Conservation (phyloP, 2,113 vertebrate genomes). For the Sinocyclocheilus rhinocerous region DNA sequence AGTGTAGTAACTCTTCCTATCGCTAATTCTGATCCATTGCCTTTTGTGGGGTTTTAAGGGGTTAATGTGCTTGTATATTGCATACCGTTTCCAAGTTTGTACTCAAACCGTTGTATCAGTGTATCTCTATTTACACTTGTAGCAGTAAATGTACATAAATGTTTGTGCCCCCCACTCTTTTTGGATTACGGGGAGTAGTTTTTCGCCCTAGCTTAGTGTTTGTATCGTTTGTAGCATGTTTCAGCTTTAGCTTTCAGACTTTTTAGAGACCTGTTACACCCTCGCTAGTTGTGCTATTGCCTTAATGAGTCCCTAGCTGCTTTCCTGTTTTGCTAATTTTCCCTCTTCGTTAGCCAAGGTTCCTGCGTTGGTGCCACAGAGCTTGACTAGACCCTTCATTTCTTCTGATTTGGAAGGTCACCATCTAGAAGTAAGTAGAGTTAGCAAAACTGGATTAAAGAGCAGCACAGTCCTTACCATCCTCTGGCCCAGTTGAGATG, state of each 20-base stretch:
- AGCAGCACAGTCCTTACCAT: constrained; percentile 36
- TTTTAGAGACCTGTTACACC: constrained; percentile 38
- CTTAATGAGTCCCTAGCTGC: constrained; percentile 44
- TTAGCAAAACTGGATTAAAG: constrained; percentile 20
- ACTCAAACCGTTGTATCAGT: constrained; percentile 46
- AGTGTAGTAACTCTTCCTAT: constrained; percentile 21
- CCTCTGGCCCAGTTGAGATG: constrained; percentile 20
- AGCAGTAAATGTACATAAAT: constrained; percentile 45
- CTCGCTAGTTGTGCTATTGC: constrained; percentile 48
- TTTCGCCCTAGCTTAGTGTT: constrained; percentile 42
- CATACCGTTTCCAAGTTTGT: constrained; percentile 46
- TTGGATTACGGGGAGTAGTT: constrained; percentile 10
- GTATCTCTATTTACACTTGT: constrained; percentile 56
- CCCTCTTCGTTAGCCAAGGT: neutral
- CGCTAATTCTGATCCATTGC: constrained; percentile 36
- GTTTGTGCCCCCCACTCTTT: constrained; percentile 19
- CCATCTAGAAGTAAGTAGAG: neutral
- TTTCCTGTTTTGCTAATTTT: constrained; percentile 30
- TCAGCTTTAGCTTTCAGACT: constrained; percentile 27
- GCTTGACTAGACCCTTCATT: too few relatives aligned
- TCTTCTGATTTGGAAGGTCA: neutral
- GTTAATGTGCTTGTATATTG: constrained; percentile 56
- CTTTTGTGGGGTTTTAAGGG: constrained; percentile 40
- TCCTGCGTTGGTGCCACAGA: neutral
- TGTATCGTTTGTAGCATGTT: constrained; percentile 39